Base-by-base conservation (phyloP, 2,113 vertebrate genomes). In the Takifugu bimaculatus region DNA sequence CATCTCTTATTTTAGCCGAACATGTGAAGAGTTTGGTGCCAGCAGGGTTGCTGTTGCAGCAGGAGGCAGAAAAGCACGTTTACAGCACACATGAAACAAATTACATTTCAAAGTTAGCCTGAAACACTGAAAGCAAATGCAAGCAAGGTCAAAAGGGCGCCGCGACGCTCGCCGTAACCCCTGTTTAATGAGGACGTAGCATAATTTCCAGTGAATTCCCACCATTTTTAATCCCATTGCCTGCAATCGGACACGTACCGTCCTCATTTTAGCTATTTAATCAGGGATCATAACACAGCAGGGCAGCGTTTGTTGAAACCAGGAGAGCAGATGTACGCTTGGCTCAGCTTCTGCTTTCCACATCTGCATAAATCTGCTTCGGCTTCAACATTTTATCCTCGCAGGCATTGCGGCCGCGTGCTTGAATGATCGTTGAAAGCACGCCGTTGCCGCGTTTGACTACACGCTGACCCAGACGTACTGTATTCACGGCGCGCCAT, bases 401-500 rank as follows among this genome's bases (percentile, higher is more conserved):
- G 47, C 14, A 64, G 53, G 50, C 43, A 25, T 9, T 43, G 42
- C 9, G 2, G 26, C 54, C n/a, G 75, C 58, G 48, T 47, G 68
- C 63, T 71, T 59, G 64, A 63, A 54, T 56, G 59, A 60, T 72
- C 60, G 49, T 53, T 67, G 49, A 32, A 66, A 44, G 45, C 20
- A 20, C 20, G 1, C 20, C 20, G 20, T 43, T 44, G 60, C 59
- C 57, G 44, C 47, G 15, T 80, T 83, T 80, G 65, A 76, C 73
- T 71, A 50, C 5, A 9, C 74, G 28, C 26, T 78, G 80, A 85
- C 79, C 81, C 65, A 47, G 25, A 71, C 58, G 15, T 26, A 50
- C 55, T 61, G 59, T 66, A 57, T 69, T 77, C 73, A 70, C 78
- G 66, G 74, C 64, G 74, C 54, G 14, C 51, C 27, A 56, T 63